Conservation (phyloP, 2,113 vertebrate species). For the Vireo altiloquus region DNA sequence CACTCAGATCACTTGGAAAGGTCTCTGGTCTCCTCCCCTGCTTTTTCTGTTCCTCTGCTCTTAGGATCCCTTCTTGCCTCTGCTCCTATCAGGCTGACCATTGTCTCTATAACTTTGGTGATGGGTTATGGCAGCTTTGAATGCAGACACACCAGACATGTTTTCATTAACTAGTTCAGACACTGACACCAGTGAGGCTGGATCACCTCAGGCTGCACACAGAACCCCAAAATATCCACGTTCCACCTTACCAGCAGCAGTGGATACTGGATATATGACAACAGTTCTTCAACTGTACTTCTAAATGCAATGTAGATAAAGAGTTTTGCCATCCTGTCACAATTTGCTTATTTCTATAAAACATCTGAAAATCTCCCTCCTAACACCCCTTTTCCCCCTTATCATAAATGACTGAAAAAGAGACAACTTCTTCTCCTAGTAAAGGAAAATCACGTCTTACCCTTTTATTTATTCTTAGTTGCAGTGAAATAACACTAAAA, state of each 20-base stretch:
- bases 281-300: background rate
- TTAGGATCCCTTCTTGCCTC: background rate
- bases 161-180: background rate
- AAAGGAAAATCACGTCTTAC: background rate
- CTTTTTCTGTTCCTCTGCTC: background rate
- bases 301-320: background rate
- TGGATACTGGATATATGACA: background rate
- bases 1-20: background rate
- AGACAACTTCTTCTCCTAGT: background rate
- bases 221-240: background rate
- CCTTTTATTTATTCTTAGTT: background rate
- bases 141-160: background rate
- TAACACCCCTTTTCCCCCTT: background rate
- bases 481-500: background rate
- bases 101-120: background rate
- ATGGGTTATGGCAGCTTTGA: background rate
- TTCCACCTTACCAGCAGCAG: background rate
- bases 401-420: background rate
- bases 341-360: background rate
- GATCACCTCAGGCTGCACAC: background rate
- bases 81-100: background rate
- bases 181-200: background rate
- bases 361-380: background rate
- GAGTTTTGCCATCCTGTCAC: background rate
- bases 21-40: background rate